Percentiles rank a stretch among this genome's conserved stretches.
These are phyloP conservation scores for Pantala flavescens DNA, from an alignment of 1,140 invertebrate species.

Conservation along the genomic window DNA sequence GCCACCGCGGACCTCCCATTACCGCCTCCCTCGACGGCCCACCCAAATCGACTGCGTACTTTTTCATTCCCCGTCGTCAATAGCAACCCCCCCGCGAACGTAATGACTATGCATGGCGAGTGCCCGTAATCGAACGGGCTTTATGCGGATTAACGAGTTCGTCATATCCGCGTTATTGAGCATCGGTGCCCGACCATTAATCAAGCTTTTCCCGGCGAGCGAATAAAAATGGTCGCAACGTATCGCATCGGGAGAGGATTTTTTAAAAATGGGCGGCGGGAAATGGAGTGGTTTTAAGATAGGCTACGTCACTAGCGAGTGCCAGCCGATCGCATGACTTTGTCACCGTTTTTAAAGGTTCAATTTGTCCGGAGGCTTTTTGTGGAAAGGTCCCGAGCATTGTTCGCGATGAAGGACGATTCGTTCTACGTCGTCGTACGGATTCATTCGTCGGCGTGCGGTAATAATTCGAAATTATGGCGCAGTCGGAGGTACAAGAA, in stretches of 20 bases:
- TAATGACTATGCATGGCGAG: not conserved
- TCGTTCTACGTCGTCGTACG: not conserved
- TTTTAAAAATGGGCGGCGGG: not conserved
- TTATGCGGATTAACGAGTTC: slow-evolving; percentile 6
- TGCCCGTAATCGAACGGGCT: not conserved
- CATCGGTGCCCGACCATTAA: not conserved
- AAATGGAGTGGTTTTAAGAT: not conserved
- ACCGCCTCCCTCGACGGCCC: not conserved
- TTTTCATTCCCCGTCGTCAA: not conserved
- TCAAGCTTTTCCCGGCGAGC: not conserved
- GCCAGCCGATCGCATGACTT: not conserved
- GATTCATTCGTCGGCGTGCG: not conserved
- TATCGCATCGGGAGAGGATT: not conserved
- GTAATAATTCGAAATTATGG: not conserved
- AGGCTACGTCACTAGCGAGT: not conserved
- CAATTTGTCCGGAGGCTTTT: not conserved
- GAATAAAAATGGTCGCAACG: not conserved
- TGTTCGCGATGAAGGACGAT: not conserved
- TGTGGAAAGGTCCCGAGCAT: not conserved
- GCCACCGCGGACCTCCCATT: not conserved
- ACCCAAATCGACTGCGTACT: not conserved
- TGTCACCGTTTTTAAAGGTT: not conserved
- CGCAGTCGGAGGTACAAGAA: not conserved
- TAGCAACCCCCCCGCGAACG: not conserved
- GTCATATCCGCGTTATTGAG: not conserved